A percentile compares a stretch with the other conserved stretches of the same genome.
phyloP scores from a whole-genome alignment of 1,140 invertebrate genomes.

The Zaprionus nigranus region DNA sequence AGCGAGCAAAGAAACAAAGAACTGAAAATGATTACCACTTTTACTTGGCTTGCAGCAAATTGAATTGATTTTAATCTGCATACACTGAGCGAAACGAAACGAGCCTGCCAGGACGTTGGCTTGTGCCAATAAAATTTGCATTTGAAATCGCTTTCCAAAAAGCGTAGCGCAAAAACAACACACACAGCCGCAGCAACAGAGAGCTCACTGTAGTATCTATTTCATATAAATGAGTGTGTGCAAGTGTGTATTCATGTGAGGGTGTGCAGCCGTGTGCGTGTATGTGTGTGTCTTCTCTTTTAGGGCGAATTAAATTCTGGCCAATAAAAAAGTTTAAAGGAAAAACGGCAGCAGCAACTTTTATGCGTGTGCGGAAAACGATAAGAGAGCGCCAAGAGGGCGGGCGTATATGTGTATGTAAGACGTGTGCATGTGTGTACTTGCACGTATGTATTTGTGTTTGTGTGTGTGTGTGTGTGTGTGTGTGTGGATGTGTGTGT shows the following conservation, averaged over 20 bases:
- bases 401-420: neutral
- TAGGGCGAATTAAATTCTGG: conserved; percentile 69
- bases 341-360: conserved; percentile 61
- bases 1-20: conserved; percentile 65
- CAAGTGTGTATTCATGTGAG: conserved; percentile 23
- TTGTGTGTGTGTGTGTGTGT: neutral
- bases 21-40: conserved; percentile 78
- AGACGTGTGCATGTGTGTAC: neutral
- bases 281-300: conserved; percentile 37
- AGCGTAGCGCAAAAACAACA: conserved; percentile 34
- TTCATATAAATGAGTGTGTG: conserved; percentile 12
- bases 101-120: conserved; percentile 24
- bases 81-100: conserved; percentile 27
- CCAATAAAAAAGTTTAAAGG: conserved; percentile 77
- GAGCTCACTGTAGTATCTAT: conserved; percentile 27
- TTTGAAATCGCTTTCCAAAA: conserved; percentile 74
- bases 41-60: conserved; percentile 76
- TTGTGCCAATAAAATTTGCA: conserved; percentile 79
- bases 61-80: conserved; percentile 82
- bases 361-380: conserved; percentile 77
- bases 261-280: neutral
- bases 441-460: neutral
- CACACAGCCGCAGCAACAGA: conserved; percentile 44
- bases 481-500: neutral
- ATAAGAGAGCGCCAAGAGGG: conserved; percentile 51